Conservation (phyloP, 2,113 vertebrate genomes). For the Anolis sagrei region DNA sequence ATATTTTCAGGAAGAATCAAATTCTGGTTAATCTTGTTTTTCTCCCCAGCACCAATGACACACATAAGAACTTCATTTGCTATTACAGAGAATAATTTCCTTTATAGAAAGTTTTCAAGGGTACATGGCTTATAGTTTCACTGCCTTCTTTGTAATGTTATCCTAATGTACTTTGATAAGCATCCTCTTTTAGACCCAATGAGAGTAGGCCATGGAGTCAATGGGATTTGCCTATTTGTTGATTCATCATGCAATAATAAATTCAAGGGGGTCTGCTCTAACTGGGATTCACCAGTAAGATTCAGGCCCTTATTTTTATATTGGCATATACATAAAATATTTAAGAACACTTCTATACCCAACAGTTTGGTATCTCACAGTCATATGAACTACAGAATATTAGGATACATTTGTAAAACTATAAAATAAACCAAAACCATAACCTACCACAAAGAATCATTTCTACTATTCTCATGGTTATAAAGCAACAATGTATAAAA, state of each 20-base stretch:
- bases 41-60: conserved; percentile 3
- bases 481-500: conserved; percentile 65
- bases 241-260: no score
- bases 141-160: not conserved
- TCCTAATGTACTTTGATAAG: not conserved
- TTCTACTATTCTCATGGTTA: conserved; percentile 61
- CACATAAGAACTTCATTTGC: not conserved
- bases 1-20: conserved; percentile 48
- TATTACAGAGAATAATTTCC: not conserved
- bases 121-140: rapidly evolving
- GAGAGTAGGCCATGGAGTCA: no score
- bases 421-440: conserved; percentile 28
- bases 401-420: conserved; percentile 34
- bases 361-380: conserved; percentile 18
- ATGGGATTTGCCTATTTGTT: no score
- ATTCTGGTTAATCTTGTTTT: not conserved
- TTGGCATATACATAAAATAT: not conserved
- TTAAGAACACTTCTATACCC: not conserved
- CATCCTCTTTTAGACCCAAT: not conserved
- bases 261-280: no score
- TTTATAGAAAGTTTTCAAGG: not conserved
- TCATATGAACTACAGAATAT: conserved; percentile 39
- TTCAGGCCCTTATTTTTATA: no score
- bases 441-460: conserved; percentile 36
- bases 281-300: no score